Percentiles rank a stretch among this genome's conserved stretches.
These are phyloP conservation scores for Ennomos quercinarius DNA, from an alignment of 2,888 invertebrate genomes.

Conservation along the genomic window DNA sequence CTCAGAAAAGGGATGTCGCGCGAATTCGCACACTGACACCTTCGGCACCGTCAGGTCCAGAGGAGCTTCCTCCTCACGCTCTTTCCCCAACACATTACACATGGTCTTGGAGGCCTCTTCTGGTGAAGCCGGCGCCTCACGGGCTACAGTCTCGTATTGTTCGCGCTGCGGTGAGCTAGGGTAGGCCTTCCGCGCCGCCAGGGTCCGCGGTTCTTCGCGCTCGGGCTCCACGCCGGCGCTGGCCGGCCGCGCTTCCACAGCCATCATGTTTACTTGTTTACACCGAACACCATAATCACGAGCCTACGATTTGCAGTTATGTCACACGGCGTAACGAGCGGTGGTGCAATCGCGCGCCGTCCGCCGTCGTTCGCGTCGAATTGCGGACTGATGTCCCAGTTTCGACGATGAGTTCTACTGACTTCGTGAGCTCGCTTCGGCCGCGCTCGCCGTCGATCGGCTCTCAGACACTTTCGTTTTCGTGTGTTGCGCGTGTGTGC, in stretches of 20 bases:
- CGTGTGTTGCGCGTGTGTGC: conserved; percentile 69
- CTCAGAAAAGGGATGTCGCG: conserved; percentile 79
- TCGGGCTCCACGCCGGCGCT: conserved; percentile 72
- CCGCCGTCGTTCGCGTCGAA: conserved; percentile 80
- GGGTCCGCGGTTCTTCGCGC: conserved; percentile 79
- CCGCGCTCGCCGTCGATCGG: conserved; percentile 76
- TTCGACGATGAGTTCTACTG: conserved; percentile 85
- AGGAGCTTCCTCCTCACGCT: conserved; percentile 88
- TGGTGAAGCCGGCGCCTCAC: conserved; percentile 15
- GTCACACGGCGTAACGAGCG: conserved; percentile 76
- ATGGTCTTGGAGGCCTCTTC: conserved; percentile 15
- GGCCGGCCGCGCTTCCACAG: conserved; percentile 79
- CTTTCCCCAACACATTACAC: conserved; percentile 27
- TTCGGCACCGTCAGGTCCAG: conserved; percentile 90
- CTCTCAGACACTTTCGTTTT: conserved; percentile 80
- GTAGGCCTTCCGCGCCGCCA: conserved; percentile 82
- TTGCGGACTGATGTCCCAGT: conserved; percentile 88
- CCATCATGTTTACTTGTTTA: conserved; percentile 79
- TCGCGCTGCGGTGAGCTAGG: conserved; percentile 64
- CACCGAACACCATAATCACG: conserved; percentile 80
- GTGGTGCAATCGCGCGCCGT: conserved; percentile 65
- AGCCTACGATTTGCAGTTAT: conserved; percentile 72
- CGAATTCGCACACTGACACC: conserved; percentile 81
- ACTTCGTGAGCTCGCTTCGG: conserved; percentile 85
- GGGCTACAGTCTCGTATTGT: conserved; percentile 21